These are phyloP conservation scores for Papilio elwesi DNA, from an alignment of 2,888 invertebrate genomes.

Conservation along the genomic window DNA sequence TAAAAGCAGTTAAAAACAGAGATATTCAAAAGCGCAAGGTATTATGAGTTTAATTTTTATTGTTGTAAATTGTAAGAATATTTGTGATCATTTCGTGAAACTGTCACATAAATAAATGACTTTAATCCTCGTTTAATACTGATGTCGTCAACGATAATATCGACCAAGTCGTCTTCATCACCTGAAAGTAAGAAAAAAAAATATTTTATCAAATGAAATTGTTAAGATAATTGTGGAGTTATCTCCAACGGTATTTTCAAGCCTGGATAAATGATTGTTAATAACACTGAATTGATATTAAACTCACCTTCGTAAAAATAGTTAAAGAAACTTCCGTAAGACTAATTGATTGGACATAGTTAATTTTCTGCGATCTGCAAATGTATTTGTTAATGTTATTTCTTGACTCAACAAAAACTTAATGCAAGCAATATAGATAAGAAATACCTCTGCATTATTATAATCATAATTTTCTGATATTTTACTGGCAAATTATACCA, in stretches of 20 bases:
- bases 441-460: constrained; percentile 27
- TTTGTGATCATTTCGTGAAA: not conserved
- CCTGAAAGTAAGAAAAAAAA: constrained; percentile 2
- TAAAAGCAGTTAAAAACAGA: not conserved
- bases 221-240: no score
- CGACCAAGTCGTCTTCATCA: constrained; percentile 4
- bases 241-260: not conserved
- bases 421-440: not conserved
- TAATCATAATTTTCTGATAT: constrained; percentile 11
- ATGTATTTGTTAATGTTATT: constrained; percentile 30
- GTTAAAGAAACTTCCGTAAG: constrained; percentile 9
- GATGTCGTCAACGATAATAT: constrained; percentile 8
- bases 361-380: constrained; percentile 43
- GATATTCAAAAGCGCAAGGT: not conserved
- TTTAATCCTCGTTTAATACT: not conserved
- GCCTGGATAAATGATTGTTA: not conserved
- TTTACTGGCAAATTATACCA: constrained; percentile 31
- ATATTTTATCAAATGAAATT: no score
- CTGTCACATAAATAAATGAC: not conserved
- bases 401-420: no score
- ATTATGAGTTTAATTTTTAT: not conserved
- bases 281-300: not conserved
- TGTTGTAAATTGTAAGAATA: not conserved
- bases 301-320: constrained; percentile 2
- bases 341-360: not conserved